Conservation (phyloP, 2,113 vertebrate species). For the Tachuris rubrigastra region DNA sequence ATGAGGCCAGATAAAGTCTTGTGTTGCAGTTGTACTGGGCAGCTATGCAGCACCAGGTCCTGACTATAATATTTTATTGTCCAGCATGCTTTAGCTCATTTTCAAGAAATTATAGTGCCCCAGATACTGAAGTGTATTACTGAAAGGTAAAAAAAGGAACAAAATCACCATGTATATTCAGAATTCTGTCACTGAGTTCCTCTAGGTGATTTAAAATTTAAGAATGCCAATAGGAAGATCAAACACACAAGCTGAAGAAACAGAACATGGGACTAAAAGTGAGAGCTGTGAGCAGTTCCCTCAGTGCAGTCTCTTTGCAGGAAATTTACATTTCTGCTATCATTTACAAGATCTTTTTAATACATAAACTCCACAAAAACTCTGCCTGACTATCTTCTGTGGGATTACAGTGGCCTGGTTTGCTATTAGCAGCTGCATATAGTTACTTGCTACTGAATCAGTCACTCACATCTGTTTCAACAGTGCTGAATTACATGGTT, state of each 20-base stretch:
- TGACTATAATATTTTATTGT: background rate
- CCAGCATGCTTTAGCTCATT: background rate
- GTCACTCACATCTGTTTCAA: background rate
- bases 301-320: background rate
- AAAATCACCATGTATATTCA: background rate
- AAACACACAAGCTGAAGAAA: background rate
- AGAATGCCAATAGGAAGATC: background rate
- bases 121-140: background rate
- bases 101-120: background rate
- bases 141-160: background rate
- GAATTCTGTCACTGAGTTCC: background rate
- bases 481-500: background rate
- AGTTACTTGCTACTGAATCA: background rate
- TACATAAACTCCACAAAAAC: background rate
- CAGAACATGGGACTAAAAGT: fast-evolving
- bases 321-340: background rate
- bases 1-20: background rate
- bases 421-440: background rate
- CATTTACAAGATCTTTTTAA: background rate
- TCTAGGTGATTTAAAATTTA: background rate
- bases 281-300: background rate
- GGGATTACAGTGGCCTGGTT: background rate
- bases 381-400: background rate
- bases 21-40: background rate
- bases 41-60: background rate